phyloP scores from a whole-genome alignment of 2,888 invertebrate species.

The Pherbina coryleti region DNA sequence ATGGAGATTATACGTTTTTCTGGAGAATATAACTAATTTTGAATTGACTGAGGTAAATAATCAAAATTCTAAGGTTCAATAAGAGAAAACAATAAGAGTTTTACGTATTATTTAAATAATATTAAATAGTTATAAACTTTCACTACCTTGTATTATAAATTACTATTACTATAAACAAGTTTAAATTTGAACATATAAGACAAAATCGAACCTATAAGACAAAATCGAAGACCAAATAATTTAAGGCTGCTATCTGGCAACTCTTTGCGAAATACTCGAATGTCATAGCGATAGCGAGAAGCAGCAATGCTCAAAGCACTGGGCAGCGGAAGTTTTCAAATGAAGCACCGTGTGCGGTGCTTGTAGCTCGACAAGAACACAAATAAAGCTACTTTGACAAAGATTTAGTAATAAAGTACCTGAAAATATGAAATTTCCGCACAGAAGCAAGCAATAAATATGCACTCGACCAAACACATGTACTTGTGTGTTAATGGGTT shows the following conservation, averaged over 20 bases:
- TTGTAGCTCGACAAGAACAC: neutral
- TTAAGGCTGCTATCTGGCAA: no score
- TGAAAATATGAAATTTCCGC: slow-evolving; percentile 1
- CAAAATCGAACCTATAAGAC: no score
- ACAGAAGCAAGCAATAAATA: neutral
- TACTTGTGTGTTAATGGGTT: neutral
- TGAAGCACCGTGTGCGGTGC: neutral
- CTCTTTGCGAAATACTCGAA: neutral
- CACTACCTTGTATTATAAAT: no score
- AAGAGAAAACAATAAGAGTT: no score
- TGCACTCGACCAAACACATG: neutral
- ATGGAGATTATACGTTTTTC: no score
- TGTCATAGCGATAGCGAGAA: neutral
- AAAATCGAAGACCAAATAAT: neutral
- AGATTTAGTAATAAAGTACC: neutral
- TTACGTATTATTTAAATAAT: no score
- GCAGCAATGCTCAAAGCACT: neutral
- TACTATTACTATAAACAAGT: no score
- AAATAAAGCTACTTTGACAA: neutral
- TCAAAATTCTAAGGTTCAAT: no score
- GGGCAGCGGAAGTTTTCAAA: neutral
- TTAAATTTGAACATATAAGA: no score
- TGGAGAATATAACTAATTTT: no score
- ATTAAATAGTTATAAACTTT: no score
- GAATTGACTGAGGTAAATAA: no score